Percentiles rank a stretch among this genome's conserved stretches.
phyloP scores from a whole-genome alignment of 2,797 vertebrate species.

The Anguilla marmorata region DNA sequence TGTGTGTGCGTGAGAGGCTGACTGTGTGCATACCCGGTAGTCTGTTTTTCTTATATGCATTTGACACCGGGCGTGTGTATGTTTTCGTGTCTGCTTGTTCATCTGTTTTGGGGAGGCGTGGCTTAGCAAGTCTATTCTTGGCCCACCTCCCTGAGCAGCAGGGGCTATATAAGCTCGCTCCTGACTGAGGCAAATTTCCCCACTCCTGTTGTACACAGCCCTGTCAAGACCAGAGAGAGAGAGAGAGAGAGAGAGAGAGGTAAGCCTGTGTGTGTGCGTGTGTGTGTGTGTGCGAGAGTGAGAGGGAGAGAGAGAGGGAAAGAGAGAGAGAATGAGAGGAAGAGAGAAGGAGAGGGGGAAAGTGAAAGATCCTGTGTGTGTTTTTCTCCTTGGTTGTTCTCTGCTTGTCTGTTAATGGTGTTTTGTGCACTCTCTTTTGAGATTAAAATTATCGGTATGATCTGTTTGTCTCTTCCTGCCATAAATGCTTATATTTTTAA shows the following conservation, averaged over 20 bases:
- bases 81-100: slow-evolving; percentile 34
- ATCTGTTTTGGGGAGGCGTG: slow-evolving; percentile 57
- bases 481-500: neutral
- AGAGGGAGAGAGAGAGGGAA: slow-evolving; percentile 30
- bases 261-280: slow-evolving; percentile 45
- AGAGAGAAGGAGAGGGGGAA: neutral
- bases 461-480: neutral
- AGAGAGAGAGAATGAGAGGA: neutral
- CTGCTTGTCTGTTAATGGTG: neutral
- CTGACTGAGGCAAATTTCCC: slow-evolving; percentile 83
- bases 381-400: neutral
- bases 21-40: slow-evolving; percentile 16
- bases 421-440: neutral
- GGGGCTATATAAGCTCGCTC: slow-evolving; percentile 79
- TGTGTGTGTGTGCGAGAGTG: slow-evolving; percentile 35
- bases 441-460: neutral
- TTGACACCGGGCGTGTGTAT: slow-evolving; percentile 32
- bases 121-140: slow-evolving; percentile 68
- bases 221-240: slow-evolving; percentile 47
- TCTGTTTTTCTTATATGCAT: neutral
- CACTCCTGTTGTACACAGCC: slow-evolving; percentile 56
- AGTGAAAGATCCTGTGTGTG: neutral
- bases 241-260: slow-evolving; percentile 53
- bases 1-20: slow-evolving; percentile 32
- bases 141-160: slow-evolving; percentile 69